Evolutionary conservation across 2,888 invertebrate species (phyloP).

Genomic region (Pilophorus perplexus): DNA sequence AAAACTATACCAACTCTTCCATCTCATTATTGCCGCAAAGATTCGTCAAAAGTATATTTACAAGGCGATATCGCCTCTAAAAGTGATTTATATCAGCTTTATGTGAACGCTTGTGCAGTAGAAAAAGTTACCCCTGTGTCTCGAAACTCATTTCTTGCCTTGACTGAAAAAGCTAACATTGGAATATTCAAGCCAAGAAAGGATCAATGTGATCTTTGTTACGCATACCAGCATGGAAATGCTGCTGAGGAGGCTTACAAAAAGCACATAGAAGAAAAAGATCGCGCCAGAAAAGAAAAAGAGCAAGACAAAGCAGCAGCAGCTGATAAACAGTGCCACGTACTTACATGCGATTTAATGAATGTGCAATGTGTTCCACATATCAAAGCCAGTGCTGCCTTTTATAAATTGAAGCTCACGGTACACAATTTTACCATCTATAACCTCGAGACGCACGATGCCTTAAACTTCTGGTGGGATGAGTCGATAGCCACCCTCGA

Average conservation of each 20-base stretch:
- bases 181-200: too few relatives aligned
- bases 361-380: background rate
- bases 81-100: too few relatives aligned
- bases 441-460: slow-evolving; percentile 7
- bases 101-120: too few relatives aligned
- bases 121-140: too few relatives aligned
- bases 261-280: background rate
- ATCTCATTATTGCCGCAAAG: too few relatives aligned
- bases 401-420: slow-evolving; percentile 1
- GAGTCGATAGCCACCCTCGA: background rate
- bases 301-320: slow-evolving; percentile 4
- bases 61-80: too few relatives aligned
- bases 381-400: background rate
- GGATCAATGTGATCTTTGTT: slow-evolving; percentile 18
- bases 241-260: background rate
- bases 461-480: background rate
- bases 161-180: too few relatives aligned
- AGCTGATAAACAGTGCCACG: background rate
- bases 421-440: slow-evolving; percentile 1
- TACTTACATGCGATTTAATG: slow-evolving; percentile 2
- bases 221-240: background rate
- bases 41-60: too few relatives aligned
- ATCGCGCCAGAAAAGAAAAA: background rate
- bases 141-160: too few relatives aligned
- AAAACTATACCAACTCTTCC: too few relatives aligned